A percentile compares a stretch with the other conserved stretches of the same genome.
Evolutionary conservation across 2,888 invertebrate genomes (phyloP).

Genomic region (Amitus sp.): DNA sequence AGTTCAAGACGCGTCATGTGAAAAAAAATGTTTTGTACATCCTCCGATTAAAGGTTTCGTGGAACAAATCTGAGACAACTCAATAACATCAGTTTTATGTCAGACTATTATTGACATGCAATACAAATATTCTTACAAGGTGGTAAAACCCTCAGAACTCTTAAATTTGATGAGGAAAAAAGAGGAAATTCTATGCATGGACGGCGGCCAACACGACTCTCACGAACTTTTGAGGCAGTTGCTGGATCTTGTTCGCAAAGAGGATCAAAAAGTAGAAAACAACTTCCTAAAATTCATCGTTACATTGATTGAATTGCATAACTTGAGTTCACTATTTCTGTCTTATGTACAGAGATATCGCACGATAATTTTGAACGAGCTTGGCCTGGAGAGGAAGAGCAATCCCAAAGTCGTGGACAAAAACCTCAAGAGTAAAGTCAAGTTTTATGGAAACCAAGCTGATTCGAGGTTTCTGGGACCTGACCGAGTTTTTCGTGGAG

Average conservation of each 20-base stretch:
- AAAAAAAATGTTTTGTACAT: conserved; percentile 43
- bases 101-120: conserved; percentile 78
- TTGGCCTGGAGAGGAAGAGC: conserved; percentile 72
- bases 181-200: conserved; percentile 88
- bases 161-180: conserved; percentile 73
- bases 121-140: conserved; percentile 71
- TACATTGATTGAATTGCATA: no score
- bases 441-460: conserved; percentile 85
- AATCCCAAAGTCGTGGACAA: conserved; percentile 80
- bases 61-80: conserved; percentile 73
- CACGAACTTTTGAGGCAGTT: conserved; percentile 93
- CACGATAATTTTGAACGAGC: conserved; percentile 79
- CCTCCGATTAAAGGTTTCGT: conserved; percentile 75
- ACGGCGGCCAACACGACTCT: conserved; percentile 96
- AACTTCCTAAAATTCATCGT: neutral
- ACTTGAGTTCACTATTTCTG: no score
- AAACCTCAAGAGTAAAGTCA: conserved; percentile 79
- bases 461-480: conserved; percentile 80
- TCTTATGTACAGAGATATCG: conserved; percentile 87
- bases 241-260: conserved; percentile 85
- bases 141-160: conserved; percentile 74
- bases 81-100: conserved; percentile 73
- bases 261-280: conserved; percentile 67
- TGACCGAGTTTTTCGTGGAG: conserved; percentile 94
- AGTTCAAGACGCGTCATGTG: no score